These are phyloP conservation scores for Cheilinus undulatus DNA, from an alignment of 2,113 vertebrate species.

Conservation along the genomic window DNA sequence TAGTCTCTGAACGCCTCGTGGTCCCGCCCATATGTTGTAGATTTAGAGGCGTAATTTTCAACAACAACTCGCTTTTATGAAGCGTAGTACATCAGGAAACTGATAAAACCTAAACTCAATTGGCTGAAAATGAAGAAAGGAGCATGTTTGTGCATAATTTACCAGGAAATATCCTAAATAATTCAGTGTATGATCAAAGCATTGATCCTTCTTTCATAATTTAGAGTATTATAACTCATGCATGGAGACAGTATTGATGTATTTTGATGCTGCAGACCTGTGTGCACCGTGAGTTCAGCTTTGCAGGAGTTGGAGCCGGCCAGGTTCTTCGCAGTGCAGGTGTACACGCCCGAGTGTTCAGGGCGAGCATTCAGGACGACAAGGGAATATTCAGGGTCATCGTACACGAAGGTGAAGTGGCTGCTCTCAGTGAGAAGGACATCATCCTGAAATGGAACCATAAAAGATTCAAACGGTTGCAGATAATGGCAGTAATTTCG, in stretches of 20 bases:
- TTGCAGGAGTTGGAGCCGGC: constrained; percentile 94
- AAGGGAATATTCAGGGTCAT: constrained; percentile 92
- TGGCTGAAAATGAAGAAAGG: too few species aligned
- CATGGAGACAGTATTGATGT: too few species aligned
- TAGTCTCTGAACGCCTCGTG: constrained; percentile 44
- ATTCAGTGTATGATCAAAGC: neutral
- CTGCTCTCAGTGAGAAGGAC: constrained; percentile 89
- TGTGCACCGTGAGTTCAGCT: constrained; percentile 89
- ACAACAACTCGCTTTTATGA: neutral
- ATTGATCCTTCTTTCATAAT: neutral
- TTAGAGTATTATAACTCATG: too few species aligned
- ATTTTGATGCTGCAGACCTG: constrained; percentile 87
- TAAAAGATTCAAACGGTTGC: neutral
- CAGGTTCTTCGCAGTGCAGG: constrained; percentile 91
- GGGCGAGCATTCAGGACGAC: constrained; percentile 87
- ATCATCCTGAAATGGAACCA: constrained; percentile 84
- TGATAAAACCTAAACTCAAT: neutral
- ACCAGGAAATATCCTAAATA: too few species aligned
- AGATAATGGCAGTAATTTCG: too few species aligned
- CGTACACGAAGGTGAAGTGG: constrained; percentile 93
- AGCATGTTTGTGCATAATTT: too few species aligned
- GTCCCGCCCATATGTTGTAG: constrained; percentile 47
- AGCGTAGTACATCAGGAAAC: neutral
- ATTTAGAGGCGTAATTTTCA: constrained; percentile 36
- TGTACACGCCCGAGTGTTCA: constrained; percentile 91